Evolutionary conservation across 2,888 invertebrate species (phyloP).

Genomic region (Trachelus stipa): DNA sequence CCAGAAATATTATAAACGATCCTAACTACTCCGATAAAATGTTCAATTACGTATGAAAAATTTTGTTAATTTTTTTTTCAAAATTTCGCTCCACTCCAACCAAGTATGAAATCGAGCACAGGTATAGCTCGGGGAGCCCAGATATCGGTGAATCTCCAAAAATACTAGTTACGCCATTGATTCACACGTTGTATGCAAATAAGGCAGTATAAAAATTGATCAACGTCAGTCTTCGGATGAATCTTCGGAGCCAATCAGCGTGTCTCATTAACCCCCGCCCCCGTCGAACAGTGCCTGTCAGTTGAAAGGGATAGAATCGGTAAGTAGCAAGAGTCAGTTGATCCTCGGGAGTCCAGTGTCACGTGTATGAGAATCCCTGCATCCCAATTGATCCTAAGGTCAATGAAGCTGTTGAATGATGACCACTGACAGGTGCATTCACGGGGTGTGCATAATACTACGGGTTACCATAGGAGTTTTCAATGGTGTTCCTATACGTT

Average conservation of each 20-base stretch:
- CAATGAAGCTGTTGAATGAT: conserved; percentile 60
- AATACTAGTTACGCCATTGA: neutral
- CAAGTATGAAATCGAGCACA: neutral
- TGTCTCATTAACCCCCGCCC: conserved; percentile 56
- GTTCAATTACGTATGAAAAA: neutral
- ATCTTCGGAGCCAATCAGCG: conserved; percentile 52
- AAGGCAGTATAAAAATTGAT: conserved; percentile 52
- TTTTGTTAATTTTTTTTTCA: no score
- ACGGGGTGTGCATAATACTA: conserved; percentile 45
- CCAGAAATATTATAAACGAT: neutral
- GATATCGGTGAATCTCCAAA: neutral
- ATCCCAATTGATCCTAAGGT: conserved; percentile 57
- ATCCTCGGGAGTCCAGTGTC: neutral
- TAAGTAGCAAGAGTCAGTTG: neutral
- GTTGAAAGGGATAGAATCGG: conserved; percentile 24
- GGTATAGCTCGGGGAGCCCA: neutral
- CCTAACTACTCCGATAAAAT: neutral
- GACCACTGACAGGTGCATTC: conserved; percentile 57
- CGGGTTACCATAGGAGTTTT: conserved; percentile 38
- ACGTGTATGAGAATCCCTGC: conserved; percentile 49
- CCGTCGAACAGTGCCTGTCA: conserved; percentile 47
- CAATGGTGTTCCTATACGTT: conserved; percentile 22
- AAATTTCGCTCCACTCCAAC: neutral
- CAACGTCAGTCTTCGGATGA: conserved; percentile 52
- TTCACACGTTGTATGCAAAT: conserved; percentile 47